Conservation (phyloP, 2,888 invertebrate genomes). For the Latheticus oryzae region DNA sequence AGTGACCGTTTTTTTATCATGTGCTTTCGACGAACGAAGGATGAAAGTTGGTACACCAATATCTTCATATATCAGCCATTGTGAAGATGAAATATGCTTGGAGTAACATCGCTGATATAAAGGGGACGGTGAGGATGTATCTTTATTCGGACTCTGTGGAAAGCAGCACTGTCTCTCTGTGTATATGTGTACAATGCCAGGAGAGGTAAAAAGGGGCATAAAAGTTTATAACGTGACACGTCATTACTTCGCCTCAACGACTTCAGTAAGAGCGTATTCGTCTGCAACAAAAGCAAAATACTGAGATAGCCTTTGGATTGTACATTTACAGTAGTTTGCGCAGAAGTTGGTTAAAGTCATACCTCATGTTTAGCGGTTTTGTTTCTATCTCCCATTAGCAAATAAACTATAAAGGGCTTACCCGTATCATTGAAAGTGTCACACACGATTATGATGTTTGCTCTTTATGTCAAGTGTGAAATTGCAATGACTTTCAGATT, state of each 20-base stretch:
- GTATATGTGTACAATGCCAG: constrained; percentile 14
- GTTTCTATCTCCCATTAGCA: constrained; percentile 11
- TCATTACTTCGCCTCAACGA: constrained; percentile 30
- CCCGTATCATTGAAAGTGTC: constrained; percentile 18
- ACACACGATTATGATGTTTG: constrained; percentile 8
- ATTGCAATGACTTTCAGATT: constrained; percentile 6
- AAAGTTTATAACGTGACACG: constrained; percentile 34
- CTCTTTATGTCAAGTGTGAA: neutral
- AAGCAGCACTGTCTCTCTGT: constrained; percentile 2
- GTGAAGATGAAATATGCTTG: constrained; percentile 51
- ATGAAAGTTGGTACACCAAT: constrained; percentile 28
- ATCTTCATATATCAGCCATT: constrained; percentile 53
- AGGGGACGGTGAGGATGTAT: constrained; percentile 43
- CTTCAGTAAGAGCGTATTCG: constrained; percentile 27
- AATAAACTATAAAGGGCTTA: constrained; percentile 19
- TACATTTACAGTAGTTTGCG: neutral
- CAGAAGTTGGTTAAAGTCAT: constrained; percentile 8
- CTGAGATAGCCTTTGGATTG: constrained; percentile 21
- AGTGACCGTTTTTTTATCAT: constrained; percentile 25
- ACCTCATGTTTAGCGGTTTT: constrained; percentile 4
- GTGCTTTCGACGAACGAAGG: constrained; percentile 17
- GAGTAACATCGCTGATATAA: constrained; percentile 52
- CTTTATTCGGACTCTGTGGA: constrained; percentile 13
- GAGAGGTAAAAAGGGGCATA: constrained; percentile 30
- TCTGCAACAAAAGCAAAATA: constrained; percentile 20